Conservation (phyloP, 2,113 vertebrate species). For the Ranitomeya variabilis region DNA sequence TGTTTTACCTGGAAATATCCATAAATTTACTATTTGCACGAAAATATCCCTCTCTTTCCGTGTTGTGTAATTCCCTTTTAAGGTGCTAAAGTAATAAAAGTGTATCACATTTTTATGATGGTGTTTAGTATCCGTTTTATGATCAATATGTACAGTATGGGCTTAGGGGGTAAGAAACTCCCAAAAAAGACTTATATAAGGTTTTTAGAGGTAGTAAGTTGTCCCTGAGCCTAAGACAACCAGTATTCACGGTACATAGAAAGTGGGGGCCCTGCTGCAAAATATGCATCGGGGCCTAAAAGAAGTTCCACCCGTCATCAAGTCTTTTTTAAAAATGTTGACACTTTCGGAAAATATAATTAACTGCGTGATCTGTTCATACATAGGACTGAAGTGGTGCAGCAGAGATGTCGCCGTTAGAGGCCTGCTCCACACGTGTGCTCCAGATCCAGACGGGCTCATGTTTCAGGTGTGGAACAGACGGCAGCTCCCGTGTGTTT, state of each 20-base stretch:
- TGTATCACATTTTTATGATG: not conserved
- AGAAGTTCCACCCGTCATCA: not conserved
- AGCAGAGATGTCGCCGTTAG: not conserved
- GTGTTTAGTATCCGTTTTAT: not conserved
- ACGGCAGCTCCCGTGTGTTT: conserved; percentile 50
- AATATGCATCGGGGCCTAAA: not conserved
- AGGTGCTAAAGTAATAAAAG: not conserved
- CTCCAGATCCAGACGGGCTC: conserved; percentile 33
- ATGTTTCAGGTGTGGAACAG: conserved; percentile 45
- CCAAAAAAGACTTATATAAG: too few species aligned
- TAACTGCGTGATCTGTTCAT: not conserved
- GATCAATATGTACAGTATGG: not conserved
- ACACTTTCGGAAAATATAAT: not conserved
- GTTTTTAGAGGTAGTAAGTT: too few species aligned
- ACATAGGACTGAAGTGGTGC: not conserved
- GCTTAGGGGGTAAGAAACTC: not conserved
- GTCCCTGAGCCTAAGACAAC: not conserved
- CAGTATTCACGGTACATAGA: not conserved
- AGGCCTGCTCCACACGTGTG: conserved; percentile 13
- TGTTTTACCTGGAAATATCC: not conserved
- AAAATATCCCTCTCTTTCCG: not conserved
- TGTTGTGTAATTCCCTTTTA: not conserved
- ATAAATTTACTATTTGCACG: not conserved
- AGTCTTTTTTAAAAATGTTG: not conserved
- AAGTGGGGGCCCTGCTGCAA: not conserved